These are phyloP conservation scores for Phragmatobia fuliginosa DNA, from an alignment of 2,888 invertebrate genomes.

Conservation along the genomic window DNA sequence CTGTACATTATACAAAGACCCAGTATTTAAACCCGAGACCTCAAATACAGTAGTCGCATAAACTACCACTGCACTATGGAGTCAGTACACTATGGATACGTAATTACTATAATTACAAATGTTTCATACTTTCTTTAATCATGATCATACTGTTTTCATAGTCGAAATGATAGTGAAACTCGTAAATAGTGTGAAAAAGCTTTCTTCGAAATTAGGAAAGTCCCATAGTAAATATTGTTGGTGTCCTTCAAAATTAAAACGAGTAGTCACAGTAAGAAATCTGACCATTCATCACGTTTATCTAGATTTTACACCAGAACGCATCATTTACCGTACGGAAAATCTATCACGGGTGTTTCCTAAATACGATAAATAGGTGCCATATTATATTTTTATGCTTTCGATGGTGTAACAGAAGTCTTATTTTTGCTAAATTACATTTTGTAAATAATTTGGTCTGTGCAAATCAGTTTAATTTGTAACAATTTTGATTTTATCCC, in stretches of 20 bases:
- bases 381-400: conserved; percentile 36
- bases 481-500: too few species aligned
- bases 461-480: too few species aligned
- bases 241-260: conserved; percentile 67
- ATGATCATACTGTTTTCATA: background rate
- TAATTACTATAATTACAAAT: background rate
- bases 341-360: conserved; percentile 68
- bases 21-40: too few species aligned
- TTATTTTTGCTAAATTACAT: too few species aligned
- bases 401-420: background rate
- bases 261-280: conserved; percentile 66
- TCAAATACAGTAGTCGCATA: too few species aligned
- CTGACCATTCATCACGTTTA: conserved; percentile 77
- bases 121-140: background rate
- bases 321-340: conserved; percentile 69
- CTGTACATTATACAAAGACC: too few species aligned
- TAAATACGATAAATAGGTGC: conserved; percentile 60
- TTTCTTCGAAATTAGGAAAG: conserved; percentile 51
- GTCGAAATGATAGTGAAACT: conserved; percentile 30
- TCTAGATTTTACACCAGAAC: conserved; percentile 73
- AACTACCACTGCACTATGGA: too few species aligned
- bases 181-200: conserved; percentile 50
- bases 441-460: too few species aligned
- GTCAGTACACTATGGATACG: too few species aligned
- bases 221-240: conserved; percentile 56